Percentiles rank a stretch among this genome's conserved stretches.
phyloP scores from a whole-genome alignment of 2,113 vertebrate species.

The Eubucco bourcierii region DNA sequence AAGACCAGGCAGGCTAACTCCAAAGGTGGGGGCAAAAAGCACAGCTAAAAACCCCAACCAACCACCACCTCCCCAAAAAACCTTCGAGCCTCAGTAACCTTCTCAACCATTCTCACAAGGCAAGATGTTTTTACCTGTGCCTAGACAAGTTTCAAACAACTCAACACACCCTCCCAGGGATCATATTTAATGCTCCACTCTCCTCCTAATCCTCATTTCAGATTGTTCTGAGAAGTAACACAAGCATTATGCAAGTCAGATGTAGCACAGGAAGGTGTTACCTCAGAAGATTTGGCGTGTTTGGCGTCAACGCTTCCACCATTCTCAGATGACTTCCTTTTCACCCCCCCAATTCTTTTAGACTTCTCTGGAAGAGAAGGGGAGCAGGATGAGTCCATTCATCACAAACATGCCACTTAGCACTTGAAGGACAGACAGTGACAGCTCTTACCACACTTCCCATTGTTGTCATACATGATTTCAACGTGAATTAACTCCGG shows the following conservation, averaged over 20 bases:
- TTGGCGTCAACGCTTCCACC: constrained; percentile 64
- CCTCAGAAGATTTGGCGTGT: constrained; percentile 71
- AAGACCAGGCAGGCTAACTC: not conserved
- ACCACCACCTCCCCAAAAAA: not conserved
- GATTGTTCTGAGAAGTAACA: not conserved
- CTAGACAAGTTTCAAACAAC: not conserved
- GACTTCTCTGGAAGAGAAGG: constrained; percentile 66
- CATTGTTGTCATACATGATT: constrained; percentile 76
- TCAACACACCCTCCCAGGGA: not conserved
- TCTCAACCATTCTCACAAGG: not conserved
- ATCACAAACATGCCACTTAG: not conserved
- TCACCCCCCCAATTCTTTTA: constrained; percentile 62
- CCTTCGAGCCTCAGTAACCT: not conserved
- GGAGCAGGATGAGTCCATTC: not conserved
- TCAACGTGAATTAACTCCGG: constrained; percentile 81
- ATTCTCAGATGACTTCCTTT: constrained; percentile 73
- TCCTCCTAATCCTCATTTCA: not conserved
- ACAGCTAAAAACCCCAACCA: not conserved
- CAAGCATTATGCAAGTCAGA: constrained; percentile 11
- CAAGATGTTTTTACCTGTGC: not conserved
- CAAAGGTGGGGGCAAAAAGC: not conserved
- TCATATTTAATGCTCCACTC: not conserved
- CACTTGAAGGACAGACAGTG: not conserved
- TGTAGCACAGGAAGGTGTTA: not conserved
- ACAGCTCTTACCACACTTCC: constrained; percentile 72